Evolutionary conservation across 1,140 invertebrate genomes (phyloP).

Genomic region (Magallana ariakensis): DNA sequence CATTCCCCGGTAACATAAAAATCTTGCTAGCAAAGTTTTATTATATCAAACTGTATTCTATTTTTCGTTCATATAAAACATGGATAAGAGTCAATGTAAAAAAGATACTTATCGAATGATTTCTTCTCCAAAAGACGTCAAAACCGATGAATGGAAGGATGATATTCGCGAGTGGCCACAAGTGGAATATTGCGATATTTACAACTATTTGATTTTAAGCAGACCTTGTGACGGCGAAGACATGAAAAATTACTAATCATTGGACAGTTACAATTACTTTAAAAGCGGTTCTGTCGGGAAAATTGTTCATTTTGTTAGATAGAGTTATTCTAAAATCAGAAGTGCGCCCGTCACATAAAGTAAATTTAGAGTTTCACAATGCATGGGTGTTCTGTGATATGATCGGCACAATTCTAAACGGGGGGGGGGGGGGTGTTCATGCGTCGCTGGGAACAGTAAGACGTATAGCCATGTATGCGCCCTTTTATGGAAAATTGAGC

Average conservation of each 20-base stretch:
- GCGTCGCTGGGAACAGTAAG: constrained; percentile 48
- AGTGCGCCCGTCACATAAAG: too few species aligned
- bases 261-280: constrained; percentile 52
- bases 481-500: too few species aligned
- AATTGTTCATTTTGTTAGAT: not conserved
- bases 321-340: constrained; percentile 41
- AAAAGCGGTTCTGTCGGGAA: constrained; percentile 36
- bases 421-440: constrained; percentile 49
- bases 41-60: too few species aligned
- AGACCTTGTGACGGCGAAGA: constrained; percentile 41
- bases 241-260: constrained; percentile 47
- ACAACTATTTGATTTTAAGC: constrained; percentile 48
- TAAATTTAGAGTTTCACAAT: too few species aligned
- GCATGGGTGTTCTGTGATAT: too few species aligned
- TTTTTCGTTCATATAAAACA: too few species aligned
- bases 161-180: constrained; percentile 50
- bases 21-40: too few species aligned
- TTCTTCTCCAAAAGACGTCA: too few species aligned
- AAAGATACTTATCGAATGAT: too few species aligned
- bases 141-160: constrained; percentile 43
- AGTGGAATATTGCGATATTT: too few species aligned
- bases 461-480: constrained; percentile 46
- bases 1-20: too few species aligned
- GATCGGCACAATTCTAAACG: constrained; percentile 34
- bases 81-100: too few species aligned